These are phyloP conservation scores for Scopus umbretta DNA, from an alignment of 2,113 vertebrate genomes.

Conservation along the genomic window DNA sequence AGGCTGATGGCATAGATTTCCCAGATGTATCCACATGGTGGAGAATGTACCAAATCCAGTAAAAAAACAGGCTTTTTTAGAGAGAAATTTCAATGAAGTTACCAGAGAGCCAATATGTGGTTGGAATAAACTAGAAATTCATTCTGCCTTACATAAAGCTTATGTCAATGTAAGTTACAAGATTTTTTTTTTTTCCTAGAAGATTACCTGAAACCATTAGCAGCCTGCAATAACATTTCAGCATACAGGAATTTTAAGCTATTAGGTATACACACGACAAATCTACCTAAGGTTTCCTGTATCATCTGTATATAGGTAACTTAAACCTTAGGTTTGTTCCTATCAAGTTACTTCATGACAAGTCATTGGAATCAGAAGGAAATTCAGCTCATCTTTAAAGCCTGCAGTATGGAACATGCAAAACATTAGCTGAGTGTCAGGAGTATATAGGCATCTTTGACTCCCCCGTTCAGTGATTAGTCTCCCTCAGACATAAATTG, in stretches of 20 bases:
- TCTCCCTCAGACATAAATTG: neutral
- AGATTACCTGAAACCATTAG: neutral
- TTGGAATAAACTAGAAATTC: neutral
- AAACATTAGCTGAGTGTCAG: neutral
- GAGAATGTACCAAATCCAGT: neutral
- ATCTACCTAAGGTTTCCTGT: neutral
- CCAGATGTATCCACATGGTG: accelerated
- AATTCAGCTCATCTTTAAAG: neutral
- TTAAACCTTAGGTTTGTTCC: neutral
- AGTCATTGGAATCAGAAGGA: neutral
- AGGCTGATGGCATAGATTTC: neutral
- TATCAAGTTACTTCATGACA: neutral
- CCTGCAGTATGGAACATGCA: neutral
- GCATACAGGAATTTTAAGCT: neutral
- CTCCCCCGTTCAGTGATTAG: neutral
- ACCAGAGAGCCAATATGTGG: neutral
- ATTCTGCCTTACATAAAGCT: neutral
- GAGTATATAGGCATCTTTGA: neutral
- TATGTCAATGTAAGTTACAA: neutral
- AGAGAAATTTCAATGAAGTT: neutral
- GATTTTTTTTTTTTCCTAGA: neutral
- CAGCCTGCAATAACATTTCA: neutral
- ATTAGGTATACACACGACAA: neutral
- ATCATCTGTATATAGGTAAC: neutral
- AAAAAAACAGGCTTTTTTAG: neutral